These are phyloP conservation scores for Delphinus delphis DNA, from an alignment of 2,113 vertebrate species.

Conservation along the genomic window DNA sequence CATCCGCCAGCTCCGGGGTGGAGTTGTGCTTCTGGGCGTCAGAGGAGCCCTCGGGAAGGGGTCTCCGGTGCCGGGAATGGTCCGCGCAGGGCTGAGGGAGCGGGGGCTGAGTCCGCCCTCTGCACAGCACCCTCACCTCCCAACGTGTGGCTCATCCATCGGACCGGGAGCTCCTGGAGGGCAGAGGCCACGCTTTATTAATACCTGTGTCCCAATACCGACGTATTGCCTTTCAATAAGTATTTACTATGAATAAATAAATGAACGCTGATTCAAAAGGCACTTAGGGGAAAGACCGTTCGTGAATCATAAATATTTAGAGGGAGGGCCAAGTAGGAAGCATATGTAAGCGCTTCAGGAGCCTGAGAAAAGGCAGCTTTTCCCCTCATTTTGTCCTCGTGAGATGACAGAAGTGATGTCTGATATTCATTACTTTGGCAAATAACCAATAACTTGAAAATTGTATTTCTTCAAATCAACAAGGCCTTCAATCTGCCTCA, in stretches of 20 bases:
- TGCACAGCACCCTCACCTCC: accelerated
- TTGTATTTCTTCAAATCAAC: background rate
- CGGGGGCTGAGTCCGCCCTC: background rate
- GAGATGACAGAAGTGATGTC: background rate
- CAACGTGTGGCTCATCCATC: accelerated
- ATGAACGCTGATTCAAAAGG: conserved; percentile 31
- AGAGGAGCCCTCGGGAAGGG: background rate
- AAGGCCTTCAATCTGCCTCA: background rate
- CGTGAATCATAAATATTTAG: conserved; percentile 24
- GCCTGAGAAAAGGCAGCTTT: background rate
- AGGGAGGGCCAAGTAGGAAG: background rate
- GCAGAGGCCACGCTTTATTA: background rate
- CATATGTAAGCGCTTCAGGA: background rate
- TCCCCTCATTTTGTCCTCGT: background rate
- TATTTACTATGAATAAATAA: background rate
- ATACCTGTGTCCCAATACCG: background rate
- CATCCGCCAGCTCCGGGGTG: accelerated
- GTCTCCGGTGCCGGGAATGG: accelerated
- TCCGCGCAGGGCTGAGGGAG: accelerated
- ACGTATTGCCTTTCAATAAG: background rate
- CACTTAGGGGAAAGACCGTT: conserved; percentile 46
- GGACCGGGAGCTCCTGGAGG: background rate
- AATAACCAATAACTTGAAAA: background rate
- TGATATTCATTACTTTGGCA: background rate
- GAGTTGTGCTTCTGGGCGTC: background rate